Base-by-base conservation (phyloP, 2,888 invertebrate genomes). In the Vannuccia rotundouncinata region DNA sequence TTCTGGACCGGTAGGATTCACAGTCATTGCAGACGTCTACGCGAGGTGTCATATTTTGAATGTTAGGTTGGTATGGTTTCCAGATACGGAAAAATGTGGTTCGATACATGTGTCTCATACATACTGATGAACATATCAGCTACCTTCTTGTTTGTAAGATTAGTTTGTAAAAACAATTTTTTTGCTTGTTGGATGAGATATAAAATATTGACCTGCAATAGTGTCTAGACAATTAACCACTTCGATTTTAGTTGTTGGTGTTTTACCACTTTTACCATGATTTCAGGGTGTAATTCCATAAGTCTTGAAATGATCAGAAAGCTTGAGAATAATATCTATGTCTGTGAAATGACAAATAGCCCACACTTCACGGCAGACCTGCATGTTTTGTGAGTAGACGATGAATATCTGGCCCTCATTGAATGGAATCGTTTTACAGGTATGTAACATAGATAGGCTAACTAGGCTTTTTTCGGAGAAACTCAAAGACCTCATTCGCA, bases 1-100 rank as follows among this genome's bases (percentile, higher is more conserved):
- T 66, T 66, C 66, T 66, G 66, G 66, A 66, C 25, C 66, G 66
- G 25, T n/a, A 66, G 10, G 66, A 66, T 66, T 66, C 66, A 66
- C 66, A 66, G 25, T 66, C 66, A 66, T 27, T 66, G 25, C 66
- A 66, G 25, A 66, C 66, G 66, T 66, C 25, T 66, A 66, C 25
- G 25, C 66, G 66, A 22, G 66, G 66, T n/a, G 10, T 66, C 66
- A 66, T 66, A 22, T 27, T 66, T 22, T 66, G 10, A 22, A 66
- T 66, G 10, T 5, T 66, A 22, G 66, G 10, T 66, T 22, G 13
- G 10, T 66, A 66, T 66, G 17, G 2, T 66, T 66, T 66, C 25
- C 66, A 66, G 66, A 66, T 22, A 66, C 25, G 66, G 66, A 5
- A 66, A n/a, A 66, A 66, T 2, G 10, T 5, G 10, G 66, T n/a